Evolutionary conservation across 2,113 vertebrate genomes (phyloP), one percentile per base, ranked within the genome.

Genomic region (Sander lucioperca): DNA sequence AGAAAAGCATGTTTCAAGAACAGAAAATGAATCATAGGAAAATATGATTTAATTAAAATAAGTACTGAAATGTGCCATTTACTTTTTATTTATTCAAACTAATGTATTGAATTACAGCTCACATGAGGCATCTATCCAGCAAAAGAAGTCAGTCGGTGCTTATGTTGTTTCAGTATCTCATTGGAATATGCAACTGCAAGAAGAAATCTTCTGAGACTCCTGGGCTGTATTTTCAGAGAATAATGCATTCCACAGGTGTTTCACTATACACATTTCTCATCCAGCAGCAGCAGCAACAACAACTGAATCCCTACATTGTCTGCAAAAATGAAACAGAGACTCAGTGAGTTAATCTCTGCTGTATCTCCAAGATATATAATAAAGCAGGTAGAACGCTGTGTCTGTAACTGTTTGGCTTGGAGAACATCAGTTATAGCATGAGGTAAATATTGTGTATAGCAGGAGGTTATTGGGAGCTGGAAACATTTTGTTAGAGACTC

Each of bases 171-270:
- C 30, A 57, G 33, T 8, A 47, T 77, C 27, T 33, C 19, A 12
- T 18, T 56, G 47, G 54, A 72, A 63, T 68, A 6, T 61, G 1
- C 39, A 21, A 77, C 57, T 62, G 15, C 11, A 58, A 61, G 23
- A 70, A 4, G 7, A 74, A 67, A 45, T 69, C 67, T 75, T 67
- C 53, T 18, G 68, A 82, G 57, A 66, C 0, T 53, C 23, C 39
- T 6, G 25, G 30, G 25, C 19, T 83, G 39, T 73, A 47, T 61
- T 83, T 70, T 80, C 12, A 63, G 5, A 45, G 45, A 81, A 84
- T 77, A 84, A 73, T 69, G 25, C 57, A 82, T 58, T 85, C 54
- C 54, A 43, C 66, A 1, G 79, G 30, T 63, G 74, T 63, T 77
- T 72, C 57, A 23, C 12, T 27, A 11, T 12, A 65, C n/a, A 65